Conservation (phyloP, 37 sponge, comb jelly and placozoan genomes). For the Sycon ciliatum region DNA sequence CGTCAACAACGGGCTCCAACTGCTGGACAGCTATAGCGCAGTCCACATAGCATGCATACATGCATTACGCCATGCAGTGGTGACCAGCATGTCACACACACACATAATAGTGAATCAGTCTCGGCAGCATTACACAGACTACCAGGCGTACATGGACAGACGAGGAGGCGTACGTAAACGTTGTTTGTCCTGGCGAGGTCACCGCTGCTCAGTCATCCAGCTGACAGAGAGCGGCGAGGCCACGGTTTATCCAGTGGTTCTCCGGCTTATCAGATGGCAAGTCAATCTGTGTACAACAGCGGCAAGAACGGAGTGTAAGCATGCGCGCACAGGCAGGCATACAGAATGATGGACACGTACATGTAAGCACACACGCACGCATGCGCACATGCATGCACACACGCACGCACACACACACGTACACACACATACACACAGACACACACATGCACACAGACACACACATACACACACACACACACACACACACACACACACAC, state of each 20-base stretch:
- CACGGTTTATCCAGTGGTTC: conserved; percentile 94
- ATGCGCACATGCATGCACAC: neutral
- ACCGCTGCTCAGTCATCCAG: conserved; percentile 74
- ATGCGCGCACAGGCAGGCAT: neutral
- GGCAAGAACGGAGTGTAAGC: too few species aligned
- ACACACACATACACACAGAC: neutral
- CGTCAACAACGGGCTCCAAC: too few species aligned
- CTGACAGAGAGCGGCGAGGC: conserved; percentile 86
- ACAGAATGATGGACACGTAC: neutral
- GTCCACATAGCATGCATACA: neutral
- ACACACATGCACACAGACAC: neutral
- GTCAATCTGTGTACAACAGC: conserved; percentile 62
- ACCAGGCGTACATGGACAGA: too few species aligned
- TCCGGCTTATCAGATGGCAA: conserved; percentile 81
- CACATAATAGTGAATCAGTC: too few species aligned
- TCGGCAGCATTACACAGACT: too few species aligned
- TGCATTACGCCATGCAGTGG: too few species aligned
- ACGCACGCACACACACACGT: neutral
- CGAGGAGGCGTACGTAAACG: too few species aligned
- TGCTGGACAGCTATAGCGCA: neutral
- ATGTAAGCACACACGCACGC: neutral
- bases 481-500: conserved; percentile 11
- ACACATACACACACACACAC: conserved; percentile 17
- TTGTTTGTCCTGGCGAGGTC: too few species aligned
- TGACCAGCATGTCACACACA: too few species aligned